Base-by-base conservation (phyloP, 2,113 vertebrate genomes). In the Stegastes partitus region DNA sequence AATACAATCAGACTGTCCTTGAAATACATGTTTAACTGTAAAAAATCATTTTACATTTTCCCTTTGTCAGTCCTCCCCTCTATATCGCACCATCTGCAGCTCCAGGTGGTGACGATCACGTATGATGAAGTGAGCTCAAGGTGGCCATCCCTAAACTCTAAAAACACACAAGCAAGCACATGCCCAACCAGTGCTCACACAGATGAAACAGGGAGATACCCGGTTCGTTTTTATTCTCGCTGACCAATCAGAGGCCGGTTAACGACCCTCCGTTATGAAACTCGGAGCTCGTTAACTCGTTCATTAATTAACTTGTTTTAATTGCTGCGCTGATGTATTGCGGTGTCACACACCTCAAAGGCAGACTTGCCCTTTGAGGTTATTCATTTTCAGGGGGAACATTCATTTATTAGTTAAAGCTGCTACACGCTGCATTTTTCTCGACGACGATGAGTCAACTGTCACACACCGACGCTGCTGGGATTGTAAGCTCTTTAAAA, bases 261-360 rank as follows among this genome's bases (percentile, higher is more conserved):
- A 58, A 62, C 49, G 0, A 53, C 23, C 47, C 26, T n/a, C n/a
- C 3, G 47, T 56, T 67, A 31, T 49, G n/a, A 64, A 54, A 31
- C 54, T 53, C 39, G 0, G 28, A 67, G 70, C 78, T 84, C 9
- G 45, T 79, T 79, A 82, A 31, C 50, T 12, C 28, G 5, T 50
- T 19, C 64, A 14, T 72, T 88, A 71, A 75, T 11, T 64, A 64
- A 61, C 15, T 12, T 22, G 37, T 71, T 76, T 73, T 81, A 83
- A 85, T 78, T 64, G 69, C 54, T 9, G 49, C 22, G 3, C 26
- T 59, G 72, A 70, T 19, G 57, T 25, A 42, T 54, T 19, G 61
- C 14, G 1, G 44, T 11, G 22, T 54, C 49, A 15, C 64, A 22
- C 0, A 45, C 26, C 44, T 49, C 19, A 79, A 50, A 58, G 47